Evolutionary conservation across 2,113 vertebrate species (phyloP).

Genomic region (Cinclus cinclus): DNA sequence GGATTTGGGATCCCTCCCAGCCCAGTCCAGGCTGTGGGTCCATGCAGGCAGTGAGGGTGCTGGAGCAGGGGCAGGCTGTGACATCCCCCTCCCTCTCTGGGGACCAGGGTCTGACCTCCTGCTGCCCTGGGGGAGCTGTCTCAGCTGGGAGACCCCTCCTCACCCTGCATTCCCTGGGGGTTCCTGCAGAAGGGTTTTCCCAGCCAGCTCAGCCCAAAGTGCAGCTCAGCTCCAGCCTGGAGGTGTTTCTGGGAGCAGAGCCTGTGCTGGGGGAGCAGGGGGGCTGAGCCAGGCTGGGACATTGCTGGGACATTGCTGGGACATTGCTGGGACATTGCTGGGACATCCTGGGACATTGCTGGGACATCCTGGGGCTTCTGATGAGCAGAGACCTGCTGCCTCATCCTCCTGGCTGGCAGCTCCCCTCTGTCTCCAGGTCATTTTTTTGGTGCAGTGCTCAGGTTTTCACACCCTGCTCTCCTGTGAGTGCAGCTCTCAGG

Average conservation of each 20-base stretch:
- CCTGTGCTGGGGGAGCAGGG: accelerated
- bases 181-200: accelerated
- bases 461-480: too few species aligned
- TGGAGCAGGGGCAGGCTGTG: background rate
- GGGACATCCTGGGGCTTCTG: too few species aligned
- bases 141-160: too few species aligned
- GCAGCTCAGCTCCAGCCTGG: background rate
- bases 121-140: accelerated
- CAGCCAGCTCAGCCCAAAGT: accelerated
- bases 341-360: too few species aligned
- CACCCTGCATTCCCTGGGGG: accelerated
- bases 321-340: too few species aligned
- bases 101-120: background rate
- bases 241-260: background rate
- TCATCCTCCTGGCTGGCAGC: too few species aligned
- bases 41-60: background rate
- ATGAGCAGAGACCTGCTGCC: too few species aligned
- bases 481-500: too few species aligned
- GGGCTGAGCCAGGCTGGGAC: accelerated
- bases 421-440: too few species aligned
- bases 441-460: too few species aligned
- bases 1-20: accelerated
- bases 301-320: background rate
- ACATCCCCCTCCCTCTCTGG: accelerated
- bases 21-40: background rate